phyloP scores from a whole-genome alignment of 2,113 vertebrate species.

The Ictalurus furcatus region DNA sequence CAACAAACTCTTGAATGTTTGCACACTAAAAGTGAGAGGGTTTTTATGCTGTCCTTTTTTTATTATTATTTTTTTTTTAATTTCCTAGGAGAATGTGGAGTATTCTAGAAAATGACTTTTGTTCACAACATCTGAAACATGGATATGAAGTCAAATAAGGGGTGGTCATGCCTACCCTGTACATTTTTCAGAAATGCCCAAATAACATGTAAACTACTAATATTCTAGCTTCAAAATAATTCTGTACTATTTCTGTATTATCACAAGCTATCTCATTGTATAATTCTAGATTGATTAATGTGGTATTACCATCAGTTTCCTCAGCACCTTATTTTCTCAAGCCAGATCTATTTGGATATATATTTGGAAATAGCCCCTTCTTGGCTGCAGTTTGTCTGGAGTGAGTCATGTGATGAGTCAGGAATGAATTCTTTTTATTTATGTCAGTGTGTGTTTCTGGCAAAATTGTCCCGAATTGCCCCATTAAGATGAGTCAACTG shows the following conservation, averaged over 20 bases:
- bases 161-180: not conserved
- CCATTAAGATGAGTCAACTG: conserved; percentile 19
- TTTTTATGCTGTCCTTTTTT: not conserved
- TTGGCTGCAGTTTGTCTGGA: conserved; percentile 30
- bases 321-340: not conserved
- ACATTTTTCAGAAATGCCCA: not conserved
- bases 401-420: conserved; percentile 29
- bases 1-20: not conserved
- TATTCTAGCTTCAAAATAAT: not conserved
- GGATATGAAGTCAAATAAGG: too few relatives aligned
- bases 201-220: not conserved
- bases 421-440: conserved; percentile 5
- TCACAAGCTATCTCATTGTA: not conserved
- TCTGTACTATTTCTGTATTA: not conserved
- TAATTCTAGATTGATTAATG: not conserved
- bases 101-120: not conserved
- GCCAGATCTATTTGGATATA: not conserved
- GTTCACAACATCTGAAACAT: not conserved
- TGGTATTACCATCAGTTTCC: not conserved
- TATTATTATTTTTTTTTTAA: not conserved
- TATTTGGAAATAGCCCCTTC: not conserved
- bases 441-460: conserved; percentile 8
- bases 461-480: not conserved
- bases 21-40: not conserved
- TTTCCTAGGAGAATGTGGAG: not conserved